phyloP scores from a whole-genome alignment of 2,113 vertebrate species.

The Parotia lawesii region DNA sequence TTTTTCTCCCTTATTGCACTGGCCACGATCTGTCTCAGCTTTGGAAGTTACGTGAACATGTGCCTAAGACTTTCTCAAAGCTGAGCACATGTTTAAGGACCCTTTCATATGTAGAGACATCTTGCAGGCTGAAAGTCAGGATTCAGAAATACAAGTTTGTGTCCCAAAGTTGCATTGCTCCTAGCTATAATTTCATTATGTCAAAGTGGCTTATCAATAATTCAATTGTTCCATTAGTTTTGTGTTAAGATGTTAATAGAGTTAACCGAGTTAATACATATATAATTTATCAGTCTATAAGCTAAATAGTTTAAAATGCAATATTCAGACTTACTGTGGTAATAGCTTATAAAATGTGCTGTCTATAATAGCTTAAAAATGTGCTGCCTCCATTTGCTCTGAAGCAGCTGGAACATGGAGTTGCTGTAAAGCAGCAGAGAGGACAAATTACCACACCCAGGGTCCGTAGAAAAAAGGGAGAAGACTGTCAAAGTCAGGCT shows the following conservation, averaged over 20 bases:
- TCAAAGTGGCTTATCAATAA: slow-evolving; percentile 48
- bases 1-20: not conserved
- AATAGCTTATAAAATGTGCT: not conserved
- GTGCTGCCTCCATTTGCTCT: not conserved
- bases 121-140: not conserved
- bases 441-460: not conserved
- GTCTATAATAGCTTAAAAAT: not conserved
- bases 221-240: slow-evolving; percentile 44
- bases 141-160: not conserved
- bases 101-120: not conserved
- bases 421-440: not conserved
- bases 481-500: not conserved
- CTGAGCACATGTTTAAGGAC: not conserved
- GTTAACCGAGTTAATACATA: not conserved
- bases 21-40: not conserved
- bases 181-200: not conserved
- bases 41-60: not conserved
- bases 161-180: not conserved
- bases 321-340: not conserved
- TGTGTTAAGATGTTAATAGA: slow-evolving; percentile 24
- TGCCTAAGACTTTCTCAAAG: not conserved
- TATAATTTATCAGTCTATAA: slow-evolving; percentile 40
- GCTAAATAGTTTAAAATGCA: slow-evolving; percentile 24
- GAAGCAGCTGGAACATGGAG: not conserved
- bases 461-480: not conserved